Conservation (phyloP, 1,140 invertebrate genomes). For the Aphaenogaster floridana region DNA sequence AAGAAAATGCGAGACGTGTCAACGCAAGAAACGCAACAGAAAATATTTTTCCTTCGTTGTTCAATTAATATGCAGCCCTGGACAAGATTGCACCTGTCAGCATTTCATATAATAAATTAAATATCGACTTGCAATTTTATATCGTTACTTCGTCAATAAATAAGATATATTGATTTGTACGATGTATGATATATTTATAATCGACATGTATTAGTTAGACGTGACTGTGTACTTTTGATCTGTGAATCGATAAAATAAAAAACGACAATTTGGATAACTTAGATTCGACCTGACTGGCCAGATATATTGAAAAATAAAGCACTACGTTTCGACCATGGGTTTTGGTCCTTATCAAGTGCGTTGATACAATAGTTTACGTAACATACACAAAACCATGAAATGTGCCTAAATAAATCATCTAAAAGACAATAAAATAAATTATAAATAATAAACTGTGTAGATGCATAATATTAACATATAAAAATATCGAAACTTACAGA, state of each 20-base stretch:
- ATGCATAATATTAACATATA: too few species aligned
- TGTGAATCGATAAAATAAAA: background rate
- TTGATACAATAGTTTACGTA: too few species aligned
- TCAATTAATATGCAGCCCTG: background rate
- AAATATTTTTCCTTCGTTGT: background rate
- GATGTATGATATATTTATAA: background rate
- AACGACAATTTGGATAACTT: too few species aligned
- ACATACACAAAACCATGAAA: too few species aligned
- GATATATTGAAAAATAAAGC: too few species aligned
- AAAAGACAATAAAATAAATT: too few species aligned
- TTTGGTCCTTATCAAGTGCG: too few species aligned
- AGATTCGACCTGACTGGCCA: too few species aligned
- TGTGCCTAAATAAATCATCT: too few species aligned
- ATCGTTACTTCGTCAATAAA: background rate
- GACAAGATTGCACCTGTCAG: background rate
- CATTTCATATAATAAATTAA: conserved; percentile 8
- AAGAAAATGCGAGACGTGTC: background rate
- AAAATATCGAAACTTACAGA: too few species aligned
- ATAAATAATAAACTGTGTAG: too few species aligned
- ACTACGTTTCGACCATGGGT: too few species aligned
- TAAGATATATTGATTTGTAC: background rate
- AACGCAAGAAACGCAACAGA: background rate
- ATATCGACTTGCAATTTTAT: background rate
- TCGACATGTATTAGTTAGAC: background rate
- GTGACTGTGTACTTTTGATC: background rate